Conservation (phyloP, 2,113 vertebrate genomes). For the Rhinoptilus africanus region DNA sequence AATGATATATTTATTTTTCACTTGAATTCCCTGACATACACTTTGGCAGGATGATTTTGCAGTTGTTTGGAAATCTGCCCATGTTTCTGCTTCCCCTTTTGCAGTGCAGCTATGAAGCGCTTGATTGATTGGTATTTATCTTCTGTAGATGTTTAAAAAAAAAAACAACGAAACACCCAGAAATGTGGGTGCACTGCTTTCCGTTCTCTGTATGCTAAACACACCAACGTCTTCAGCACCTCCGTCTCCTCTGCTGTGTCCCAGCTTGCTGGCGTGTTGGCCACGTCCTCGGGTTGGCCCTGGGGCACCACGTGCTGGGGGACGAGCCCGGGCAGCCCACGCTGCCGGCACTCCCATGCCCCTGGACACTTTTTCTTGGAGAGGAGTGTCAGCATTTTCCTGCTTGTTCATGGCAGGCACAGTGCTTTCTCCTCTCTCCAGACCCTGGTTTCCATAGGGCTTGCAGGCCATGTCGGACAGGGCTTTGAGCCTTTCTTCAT, state of each 20-base stretch:
- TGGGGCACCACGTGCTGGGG: not conserved
- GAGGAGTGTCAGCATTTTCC: not conserved
- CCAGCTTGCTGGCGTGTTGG: not conserved
- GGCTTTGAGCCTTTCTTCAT: too few relatives aligned
- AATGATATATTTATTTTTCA: not conserved
- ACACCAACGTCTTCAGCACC: not conserved
- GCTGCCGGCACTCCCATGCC: fast-evolving
- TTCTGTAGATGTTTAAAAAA: not conserved
- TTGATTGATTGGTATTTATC: not conserved
- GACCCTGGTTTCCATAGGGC: not conserved
- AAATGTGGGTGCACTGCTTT: not conserved
- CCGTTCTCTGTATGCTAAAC: not conserved
- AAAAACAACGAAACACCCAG: not conserved
- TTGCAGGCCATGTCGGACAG: not conserved
- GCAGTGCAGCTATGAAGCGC: not conserved
- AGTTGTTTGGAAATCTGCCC: not conserved
- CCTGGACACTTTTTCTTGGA: not conserved
- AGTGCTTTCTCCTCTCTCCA: not conserved
- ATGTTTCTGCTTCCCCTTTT: not conserved
- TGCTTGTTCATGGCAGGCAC: not conserved
- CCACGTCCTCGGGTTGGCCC: not conserved
- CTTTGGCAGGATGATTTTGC: not conserved
- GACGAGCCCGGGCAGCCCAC: not conserved
- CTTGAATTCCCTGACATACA: not conserved
- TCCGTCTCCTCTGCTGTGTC: not conserved